Evolutionary conservation across 2,888 invertebrate species (phyloP).

Genomic region (Stenichneumon culpator): DNA sequence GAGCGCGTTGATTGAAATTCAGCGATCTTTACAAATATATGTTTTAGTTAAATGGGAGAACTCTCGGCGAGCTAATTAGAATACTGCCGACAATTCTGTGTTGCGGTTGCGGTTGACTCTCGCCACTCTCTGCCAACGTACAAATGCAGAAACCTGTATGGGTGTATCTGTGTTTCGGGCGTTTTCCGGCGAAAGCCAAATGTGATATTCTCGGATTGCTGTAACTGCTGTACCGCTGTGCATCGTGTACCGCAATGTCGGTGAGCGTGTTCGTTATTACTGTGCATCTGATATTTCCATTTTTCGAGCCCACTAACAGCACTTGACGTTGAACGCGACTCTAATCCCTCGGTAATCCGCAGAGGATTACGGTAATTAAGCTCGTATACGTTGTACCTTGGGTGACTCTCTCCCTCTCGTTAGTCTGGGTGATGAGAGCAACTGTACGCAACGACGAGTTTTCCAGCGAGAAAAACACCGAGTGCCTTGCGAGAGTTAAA

Average conservation of each 20-base stretch:
- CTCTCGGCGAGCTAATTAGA: slow-evolving; percentile 19
- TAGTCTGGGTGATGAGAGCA: slow-evolving; percentile 33
- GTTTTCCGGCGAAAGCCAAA: not conserved
- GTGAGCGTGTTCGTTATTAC: slow-evolving; percentile 11
- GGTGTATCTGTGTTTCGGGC: not conserved
- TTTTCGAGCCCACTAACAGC: slow-evolving; percentile 45
- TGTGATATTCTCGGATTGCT: slow-evolving; percentile 19
- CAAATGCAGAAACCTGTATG: not conserved
- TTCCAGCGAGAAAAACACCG: not conserved
- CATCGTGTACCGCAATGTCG: not conserved
- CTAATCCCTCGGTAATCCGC: slow-evolving; percentile 50
- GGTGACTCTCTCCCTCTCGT: slow-evolving; percentile 14
- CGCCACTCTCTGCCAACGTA: not conserved
- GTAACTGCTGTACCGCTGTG: not conserved
- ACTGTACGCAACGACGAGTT: slow-evolving; percentile 21
- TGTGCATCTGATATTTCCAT: slow-evolving; percentile 14
- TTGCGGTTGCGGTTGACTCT: not conserved
- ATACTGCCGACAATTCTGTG: slow-evolving; percentile 20
- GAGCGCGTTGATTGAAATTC: slow-evolving; percentile 27
- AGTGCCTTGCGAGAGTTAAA: not conserved
- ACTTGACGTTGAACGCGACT: slow-evolving; percentile 37
- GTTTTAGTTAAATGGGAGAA: slow-evolving; percentile 11
- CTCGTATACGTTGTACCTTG: slow-evolving; percentile 27
- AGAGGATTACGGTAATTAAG: slow-evolving; percentile 54
- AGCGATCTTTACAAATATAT: slow-evolving; percentile 5